phyloP scores from a whole-genome alignment of 2,888 invertebrate genomes.

The Amiota minor region DNA sequence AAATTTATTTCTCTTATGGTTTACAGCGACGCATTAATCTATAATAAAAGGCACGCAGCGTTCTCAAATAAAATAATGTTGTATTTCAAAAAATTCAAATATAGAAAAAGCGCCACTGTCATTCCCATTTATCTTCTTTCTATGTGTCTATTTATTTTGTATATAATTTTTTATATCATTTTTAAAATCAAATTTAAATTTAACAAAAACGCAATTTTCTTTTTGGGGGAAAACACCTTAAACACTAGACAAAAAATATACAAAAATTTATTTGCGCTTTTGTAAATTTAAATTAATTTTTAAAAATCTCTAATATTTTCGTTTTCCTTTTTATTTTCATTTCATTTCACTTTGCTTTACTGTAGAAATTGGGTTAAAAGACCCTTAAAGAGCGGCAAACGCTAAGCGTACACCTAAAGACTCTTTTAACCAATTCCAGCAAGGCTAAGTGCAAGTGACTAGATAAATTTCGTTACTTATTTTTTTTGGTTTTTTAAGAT shows the following conservation, averaged over 20 bases:
- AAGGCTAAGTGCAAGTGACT: constrained; percentile 6
- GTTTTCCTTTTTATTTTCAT: neutral
- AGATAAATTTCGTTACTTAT: constrained; percentile 6
- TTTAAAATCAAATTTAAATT: constrained; percentile 22
- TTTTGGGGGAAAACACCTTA: constrained; percentile 56
- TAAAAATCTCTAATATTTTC: neutral
- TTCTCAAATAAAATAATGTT: constrained; percentile 76
- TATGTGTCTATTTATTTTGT: neutral
- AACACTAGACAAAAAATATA: constrained; percentile 60
- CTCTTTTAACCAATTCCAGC: neutral
- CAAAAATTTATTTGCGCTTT: constrained; percentile 27
- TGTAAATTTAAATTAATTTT: constrained; percentile 14
- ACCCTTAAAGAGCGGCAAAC: neutral
- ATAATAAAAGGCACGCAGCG: constrained; percentile 84
- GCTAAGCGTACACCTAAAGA: constrained; percentile 7
- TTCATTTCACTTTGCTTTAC: neutral
- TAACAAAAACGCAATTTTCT: constrained; percentile 14
- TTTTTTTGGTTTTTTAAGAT: neutral
- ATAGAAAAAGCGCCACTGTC: constrained; percentile 57
- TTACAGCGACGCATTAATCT: constrained; percentile 78
- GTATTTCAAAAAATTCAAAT: constrained; percentile 63
- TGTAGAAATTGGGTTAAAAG: neutral
- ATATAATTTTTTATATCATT: constrained; percentile 29
- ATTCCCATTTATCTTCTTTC: neutral
- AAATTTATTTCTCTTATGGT: constrained; percentile 29